Base-by-base conservation (phyloP, 2,888 invertebrate species). In the Trypoxylon attenuatum region DNA sequence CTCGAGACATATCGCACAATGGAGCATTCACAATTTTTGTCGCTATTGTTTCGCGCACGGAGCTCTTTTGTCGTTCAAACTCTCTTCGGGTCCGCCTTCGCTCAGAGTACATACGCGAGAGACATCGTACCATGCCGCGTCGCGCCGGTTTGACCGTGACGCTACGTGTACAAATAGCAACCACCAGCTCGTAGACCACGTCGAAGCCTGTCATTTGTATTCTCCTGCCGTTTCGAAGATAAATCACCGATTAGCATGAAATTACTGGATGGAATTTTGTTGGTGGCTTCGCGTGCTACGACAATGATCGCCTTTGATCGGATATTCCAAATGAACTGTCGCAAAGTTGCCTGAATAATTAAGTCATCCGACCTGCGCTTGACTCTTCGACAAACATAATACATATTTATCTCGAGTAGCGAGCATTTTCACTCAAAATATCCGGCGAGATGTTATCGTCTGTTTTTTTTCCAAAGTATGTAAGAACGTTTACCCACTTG, bases 191-290 rank as follows among this genome's bases (percentile, higher is more conserved):
- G 41, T 58, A 47, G 49, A 27, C 6, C 21, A 38, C 45, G 39
- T 52, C 53, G 16, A 15, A 52, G 52, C 50, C 66, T 58, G 50
- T 64, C 64, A 66, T 66, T 66, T 66, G 58, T 66, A 64, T 66
- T 66, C 64, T 25, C 50, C 47, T 58, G 64, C 58, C 66, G 64
- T 39, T 51, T 64, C 46, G 15, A 19, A 29, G 58, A 64, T 46
- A 47, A 53, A 50, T 64, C 53, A 58, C 0, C 52, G 64, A 66
- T 66, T 58, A 66, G 53, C n/a, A 21, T 8, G 23, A 57, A 66
- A 66, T 66, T 54, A 23, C 57, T 27, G 58, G 45, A 25, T 46
- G 43, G 45, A 16, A 15, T 15, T n/a, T 16, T n/a, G 62, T 2
- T 53, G 45, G 52, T 42, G 49, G 53, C 8, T 23, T 42, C 52